Evolutionary conservation across 1,140 invertebrate species (phyloP).

Genomic region (Drosophila yakuba): DNA sequence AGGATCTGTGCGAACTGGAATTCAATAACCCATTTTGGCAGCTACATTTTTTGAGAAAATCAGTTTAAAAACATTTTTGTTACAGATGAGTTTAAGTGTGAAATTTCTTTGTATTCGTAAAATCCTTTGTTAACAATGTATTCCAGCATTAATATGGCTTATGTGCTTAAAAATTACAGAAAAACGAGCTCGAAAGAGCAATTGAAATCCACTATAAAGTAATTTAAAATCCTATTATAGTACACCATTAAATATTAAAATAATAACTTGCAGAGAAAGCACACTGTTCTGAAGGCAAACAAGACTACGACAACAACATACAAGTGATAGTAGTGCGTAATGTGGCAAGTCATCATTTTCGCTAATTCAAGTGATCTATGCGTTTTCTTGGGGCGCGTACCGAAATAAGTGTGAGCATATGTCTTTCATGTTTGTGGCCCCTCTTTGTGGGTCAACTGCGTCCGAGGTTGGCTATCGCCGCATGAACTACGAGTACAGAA

Average conservation of each 20-base stretch:
- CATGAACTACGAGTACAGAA: conserved; percentile 42
- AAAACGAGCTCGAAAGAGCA: no score
- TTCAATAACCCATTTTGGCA: conserved; percentile 3
- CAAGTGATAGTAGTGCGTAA: not conserved
- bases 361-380: not conserved
- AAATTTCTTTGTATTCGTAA: not conserved
- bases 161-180: no score
- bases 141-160: no score
- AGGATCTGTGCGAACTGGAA: conserved; percentile 1
- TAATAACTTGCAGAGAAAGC: no score
- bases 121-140: no score
- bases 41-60: not conserved
- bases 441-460: conserved; percentile 54
- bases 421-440: conserved; percentile 39
- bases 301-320: no score
- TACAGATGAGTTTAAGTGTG: not conserved
- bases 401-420: conserved; percentile 18
- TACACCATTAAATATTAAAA: no score
- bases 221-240: no score
- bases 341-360: conserved; percentile 7
- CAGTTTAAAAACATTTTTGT: not conserved
- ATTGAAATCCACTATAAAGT: no score
- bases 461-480: conserved; percentile 56
- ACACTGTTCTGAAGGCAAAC: no score
- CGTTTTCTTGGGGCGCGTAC: not conserved